Evolutionary conservation across 2,113 vertebrate genomes (phyloP).

Genomic region (Onychorhynchus coronatus): DNA sequence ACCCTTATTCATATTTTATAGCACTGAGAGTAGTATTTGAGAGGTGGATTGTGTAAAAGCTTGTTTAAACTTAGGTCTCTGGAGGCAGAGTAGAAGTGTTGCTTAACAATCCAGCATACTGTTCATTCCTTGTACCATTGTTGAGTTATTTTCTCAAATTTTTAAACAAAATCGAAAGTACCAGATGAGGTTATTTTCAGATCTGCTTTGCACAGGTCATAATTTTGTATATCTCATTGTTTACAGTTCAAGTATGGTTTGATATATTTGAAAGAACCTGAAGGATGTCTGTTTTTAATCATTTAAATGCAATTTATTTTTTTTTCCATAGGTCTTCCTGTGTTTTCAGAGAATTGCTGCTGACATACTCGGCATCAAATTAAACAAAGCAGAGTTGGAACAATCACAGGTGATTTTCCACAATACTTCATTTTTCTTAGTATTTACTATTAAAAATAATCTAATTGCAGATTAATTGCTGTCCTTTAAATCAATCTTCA

Average conservation of each 20-base stretch:
- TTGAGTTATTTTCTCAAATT: constrained; percentile 40
- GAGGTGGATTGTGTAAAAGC: constrained; percentile 21
- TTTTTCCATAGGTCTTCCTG: constrained; percentile 86
- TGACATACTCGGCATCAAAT: constrained; percentile 94
- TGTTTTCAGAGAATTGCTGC: constrained; percentile 98
- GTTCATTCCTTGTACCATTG: constrained; percentile 42
- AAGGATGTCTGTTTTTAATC: constrained; percentile 72
- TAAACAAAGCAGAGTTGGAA: constrained; percentile 98
- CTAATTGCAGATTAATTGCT: background rate
- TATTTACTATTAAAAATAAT: background rate
- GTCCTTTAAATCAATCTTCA: background rate
- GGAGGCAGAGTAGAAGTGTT: constrained; percentile 41
- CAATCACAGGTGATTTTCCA: constrained; percentile 92
- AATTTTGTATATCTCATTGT: constrained; percentile 64
- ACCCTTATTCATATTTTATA: constrained; percentile 42
- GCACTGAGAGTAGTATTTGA: background rate
- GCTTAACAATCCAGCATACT: constrained; percentile 27
- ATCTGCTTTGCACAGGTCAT: constrained; percentile 49
- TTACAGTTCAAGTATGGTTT: constrained; percentile 63
- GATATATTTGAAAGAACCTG: constrained; percentile 67
- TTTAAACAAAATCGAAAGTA: constrained; percentile 49
- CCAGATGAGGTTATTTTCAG: constrained; percentile 62
- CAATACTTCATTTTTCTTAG: background rate
- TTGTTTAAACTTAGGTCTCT: constrained; percentile 52
- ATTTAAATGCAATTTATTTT: constrained; percentile 66